Evolutionary conservation across 2,888 invertebrate species (phyloP).

Genomic region (Serripes groenlandicus): DNA sequence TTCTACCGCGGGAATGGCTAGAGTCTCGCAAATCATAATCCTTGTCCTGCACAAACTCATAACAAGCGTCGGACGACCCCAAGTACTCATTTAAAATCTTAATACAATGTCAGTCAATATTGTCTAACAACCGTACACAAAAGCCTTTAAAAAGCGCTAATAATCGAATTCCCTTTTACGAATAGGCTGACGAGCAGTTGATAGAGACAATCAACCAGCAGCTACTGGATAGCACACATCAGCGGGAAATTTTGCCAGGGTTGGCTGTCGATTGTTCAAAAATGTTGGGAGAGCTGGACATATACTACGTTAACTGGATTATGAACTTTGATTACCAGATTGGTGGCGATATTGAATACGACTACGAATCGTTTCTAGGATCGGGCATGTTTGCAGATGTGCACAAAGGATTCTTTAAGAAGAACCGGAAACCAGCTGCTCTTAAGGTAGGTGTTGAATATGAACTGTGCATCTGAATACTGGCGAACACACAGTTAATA

Average conservation of each 20-base stretch:
- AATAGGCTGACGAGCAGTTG: conserved; percentile 73
- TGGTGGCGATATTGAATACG: conserved; percentile 24
- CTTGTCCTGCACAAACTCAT: too few relatives aligned
- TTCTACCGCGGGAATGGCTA: too few relatives aligned
- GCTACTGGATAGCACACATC: conserved; percentile 52
- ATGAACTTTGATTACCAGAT: conserved; percentile 75
- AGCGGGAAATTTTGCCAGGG: conserved; percentile 44
- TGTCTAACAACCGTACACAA: too few relatives aligned
- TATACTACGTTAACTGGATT: conserved; percentile 76
- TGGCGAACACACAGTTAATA: too few relatives aligned
- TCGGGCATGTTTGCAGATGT: conserved; percentile 79
- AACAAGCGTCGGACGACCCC: too few relatives aligned
- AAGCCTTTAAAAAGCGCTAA: too few relatives aligned
- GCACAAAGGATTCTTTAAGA: conserved; percentile 51
- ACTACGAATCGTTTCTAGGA: conserved; percentile 70
- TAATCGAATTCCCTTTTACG: too few relatives aligned
- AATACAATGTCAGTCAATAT: too few relatives aligned
- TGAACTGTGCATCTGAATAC: too few relatives aligned
- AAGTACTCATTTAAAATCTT: too few relatives aligned
- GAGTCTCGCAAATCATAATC: too few relatives aligned
- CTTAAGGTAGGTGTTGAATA: too few relatives aligned
- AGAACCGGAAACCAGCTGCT: conserved; percentile 44
- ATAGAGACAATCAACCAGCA: conserved; percentile 69
- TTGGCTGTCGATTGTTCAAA: conserved; percentile 30
- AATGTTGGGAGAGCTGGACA: conserved; percentile 74